Percentiles rank a stretch among this genome's conserved stretches.
Evolutionary conservation across 2,888 invertebrate genomes (phyloP).

Genomic region (Celastrina argiolus): DNA sequence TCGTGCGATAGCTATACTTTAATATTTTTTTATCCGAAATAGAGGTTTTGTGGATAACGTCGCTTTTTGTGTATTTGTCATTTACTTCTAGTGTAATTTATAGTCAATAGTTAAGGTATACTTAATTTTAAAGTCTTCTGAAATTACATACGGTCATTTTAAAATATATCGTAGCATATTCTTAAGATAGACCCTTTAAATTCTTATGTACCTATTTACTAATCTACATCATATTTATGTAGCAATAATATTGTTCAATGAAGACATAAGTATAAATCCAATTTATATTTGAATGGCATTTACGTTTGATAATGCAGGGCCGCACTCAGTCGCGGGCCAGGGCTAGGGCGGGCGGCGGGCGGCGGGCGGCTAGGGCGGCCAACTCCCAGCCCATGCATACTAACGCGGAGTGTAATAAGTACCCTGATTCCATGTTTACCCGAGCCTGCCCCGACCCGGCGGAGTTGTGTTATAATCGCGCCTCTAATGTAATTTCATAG

Average conservation of each 20-base stretch:
- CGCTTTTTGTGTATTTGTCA: not conserved
- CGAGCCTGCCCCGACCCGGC: conserved; percentile 37
- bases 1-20: conserved; percentile 31
- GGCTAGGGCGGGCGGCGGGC: conserved; percentile 47
- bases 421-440: conserved; percentile 63
- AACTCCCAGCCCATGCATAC: conserved; percentile 74
- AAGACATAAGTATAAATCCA: not conserved
- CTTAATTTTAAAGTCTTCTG: not conserved
- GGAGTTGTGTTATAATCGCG: conserved; percentile 12
- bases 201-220: not conserved
- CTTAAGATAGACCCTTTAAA: not conserved
- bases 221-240: not conserved
- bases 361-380: conserved; percentile 47
- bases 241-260: not conserved
- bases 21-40: conserved; percentile 32
- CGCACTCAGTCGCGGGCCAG: conserved; percentile 28
- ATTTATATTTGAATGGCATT: conserved; percentile 12
- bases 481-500: conserved; percentile 12
- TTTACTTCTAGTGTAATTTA: not conserved
- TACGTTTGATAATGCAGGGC: conserved; percentile 21
- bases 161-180: too few species aligned
- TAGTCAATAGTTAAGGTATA: not conserved
- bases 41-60: not conserved
- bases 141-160: not conserved
- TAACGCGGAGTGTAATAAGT: conserved; percentile 69